A percentile compares a stretch with the other conserved stretches of the same genome.
These are phyloP conservation scores for Heliangelus exortis DNA, from an alignment of 2,797 vertebrate species.

Conservation along the genomic window DNA sequence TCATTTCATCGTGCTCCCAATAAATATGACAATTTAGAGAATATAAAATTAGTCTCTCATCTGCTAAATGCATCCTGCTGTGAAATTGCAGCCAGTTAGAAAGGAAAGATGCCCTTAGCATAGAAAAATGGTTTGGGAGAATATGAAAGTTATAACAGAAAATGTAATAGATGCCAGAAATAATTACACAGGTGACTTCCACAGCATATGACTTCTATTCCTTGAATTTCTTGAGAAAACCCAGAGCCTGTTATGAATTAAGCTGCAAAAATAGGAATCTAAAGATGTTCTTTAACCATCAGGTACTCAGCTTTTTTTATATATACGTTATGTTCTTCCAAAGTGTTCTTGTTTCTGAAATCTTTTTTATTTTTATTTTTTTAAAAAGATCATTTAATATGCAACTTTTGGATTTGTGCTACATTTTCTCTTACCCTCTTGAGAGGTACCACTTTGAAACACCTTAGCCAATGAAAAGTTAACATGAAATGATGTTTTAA, in stretches of 20 bases:
- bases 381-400: not conserved
- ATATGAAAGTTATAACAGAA: conserved; percentile 54
- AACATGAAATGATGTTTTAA: not conserved
- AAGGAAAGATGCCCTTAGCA: conserved; percentile 47
- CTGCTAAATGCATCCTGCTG: conserved; percentile 62
- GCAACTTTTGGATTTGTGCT: not conserved
- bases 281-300: not conserved
- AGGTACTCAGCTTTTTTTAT: not conserved
- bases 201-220: not conserved
- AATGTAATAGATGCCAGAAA: conserved; percentile 64
- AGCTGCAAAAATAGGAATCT: not conserved
- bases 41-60: conserved; percentile 41
- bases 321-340: not conserved
- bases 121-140: conserved; percentile 30
- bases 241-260: conserved; percentile 25
- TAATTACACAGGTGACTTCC: conserved; percentile 70
- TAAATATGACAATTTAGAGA: conserved; percentile 2
- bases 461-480: not conserved
- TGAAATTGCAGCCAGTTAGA: conserved; percentile 56
- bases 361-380: not conserved
- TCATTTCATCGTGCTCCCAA: conserved; percentile 30
- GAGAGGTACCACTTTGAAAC: not conserved
- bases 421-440: not conserved
- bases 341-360: not conserved
- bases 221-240: conserved; percentile 23